Evolutionary conservation across 2,888 invertebrate genomes (phyloP).

Genomic region (Podotricha telesiphe): DNA sequence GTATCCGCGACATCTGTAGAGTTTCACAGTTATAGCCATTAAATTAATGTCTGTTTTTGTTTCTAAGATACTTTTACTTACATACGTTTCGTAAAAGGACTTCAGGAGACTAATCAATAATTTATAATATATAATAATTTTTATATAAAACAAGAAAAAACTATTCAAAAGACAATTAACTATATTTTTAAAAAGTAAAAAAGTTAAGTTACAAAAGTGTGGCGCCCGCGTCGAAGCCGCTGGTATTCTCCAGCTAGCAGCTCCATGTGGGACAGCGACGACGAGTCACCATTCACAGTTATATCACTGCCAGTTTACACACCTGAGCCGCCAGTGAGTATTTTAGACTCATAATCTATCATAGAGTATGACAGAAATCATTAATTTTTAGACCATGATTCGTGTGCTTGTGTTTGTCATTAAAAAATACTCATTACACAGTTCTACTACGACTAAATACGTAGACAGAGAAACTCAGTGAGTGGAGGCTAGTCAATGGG

Average conservation of each 20-base stretch:
- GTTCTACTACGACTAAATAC: too few relatives aligned
- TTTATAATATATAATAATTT: neutral
- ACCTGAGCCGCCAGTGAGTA: conserved; percentile 74
- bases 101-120: neutral
- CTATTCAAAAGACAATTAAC: neutral
- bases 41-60: too few relatives aligned
- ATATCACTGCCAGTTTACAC: conserved; percentile 86
- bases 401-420: too few relatives aligned
- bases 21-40: too few relatives aligned
- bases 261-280: conserved; percentile 86
- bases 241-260: conserved; percentile 73
- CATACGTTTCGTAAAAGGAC: too few relatives aligned
- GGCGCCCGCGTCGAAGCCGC: conserved; percentile 75
- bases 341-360: neutral
- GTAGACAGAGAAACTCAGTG: too few relatives aligned
- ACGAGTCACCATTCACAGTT: conserved; percentile 87
- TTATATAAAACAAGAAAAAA: neutral
- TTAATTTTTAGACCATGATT: too few relatives aligned
- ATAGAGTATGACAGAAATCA: too few relatives aligned
- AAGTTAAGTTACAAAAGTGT: conserved; percentile 63
- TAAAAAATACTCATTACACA: neutral
- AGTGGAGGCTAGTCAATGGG: too few relatives aligned
- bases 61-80: too few relatives aligned
- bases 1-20: too few relatives aligned
- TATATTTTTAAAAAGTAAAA: neutral